Base-by-base conservation (phyloP, 2,113 vertebrate genomes). In the Xenopus laevis region DNA sequence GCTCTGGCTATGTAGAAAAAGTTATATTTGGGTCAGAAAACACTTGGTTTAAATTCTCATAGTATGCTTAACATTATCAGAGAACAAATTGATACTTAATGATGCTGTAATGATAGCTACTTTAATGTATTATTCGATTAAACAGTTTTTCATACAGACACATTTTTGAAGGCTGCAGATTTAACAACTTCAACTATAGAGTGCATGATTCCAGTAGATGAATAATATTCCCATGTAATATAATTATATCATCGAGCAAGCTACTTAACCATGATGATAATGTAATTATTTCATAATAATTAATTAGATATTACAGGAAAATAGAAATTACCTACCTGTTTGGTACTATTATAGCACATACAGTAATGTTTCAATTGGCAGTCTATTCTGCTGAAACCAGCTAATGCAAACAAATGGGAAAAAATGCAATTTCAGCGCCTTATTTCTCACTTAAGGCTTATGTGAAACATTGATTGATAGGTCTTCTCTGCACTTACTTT, bases 401-500 rank as follows among this genome's bases (percentile, higher is more conserved):
- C 4, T 77, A 78, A 55, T 70, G 55, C 80, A 71, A 33, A 50
- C 85, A 79, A 84, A 83, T 79, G 82, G 84, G 86, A 74, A 27
- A 65, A 50, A 70, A 71, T 59, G 13, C 81, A 87, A 85, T 85
- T 81, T 78, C 60, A 33, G 61, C 68, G 66, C 78, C 11, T 83
- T 81, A 86, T 86, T 87, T 86, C 87, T 84, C 83, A 91, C 88
- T 89, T 90, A 89, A 88, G 83, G 67, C 69, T 83, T 73, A 79
- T 81, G 66, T 84, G 78, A 70, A 83, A 53, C 80, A 82, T 67
- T 87, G 86, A 92, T 84, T 86, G 87, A 89, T 88, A 87, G 77
- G 78, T 85, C 82, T 89, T 88, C 88, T 87, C 88, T 86, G 81
- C 79, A 83, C 82, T 85, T 86, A 83, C 58, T 87, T 81, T 85